These are phyloP conservation scores for Bostrychus sinensis DNA, from an alignment of 2,113 vertebrate species.

Conservation along the genomic window DNA sequence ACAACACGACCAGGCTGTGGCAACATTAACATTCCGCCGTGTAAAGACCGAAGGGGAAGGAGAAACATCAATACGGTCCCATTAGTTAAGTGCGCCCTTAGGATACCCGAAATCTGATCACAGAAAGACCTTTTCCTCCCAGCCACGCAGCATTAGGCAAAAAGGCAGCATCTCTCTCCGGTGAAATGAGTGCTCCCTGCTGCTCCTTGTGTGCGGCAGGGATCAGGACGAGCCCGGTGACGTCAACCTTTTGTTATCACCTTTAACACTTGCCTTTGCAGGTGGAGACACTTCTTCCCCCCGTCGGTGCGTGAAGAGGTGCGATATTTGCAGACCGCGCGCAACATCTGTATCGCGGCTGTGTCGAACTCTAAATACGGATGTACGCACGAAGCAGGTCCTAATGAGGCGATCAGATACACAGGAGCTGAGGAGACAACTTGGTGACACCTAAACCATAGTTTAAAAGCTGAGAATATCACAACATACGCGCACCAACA, in stretches of 20 bases:
- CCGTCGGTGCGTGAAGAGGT: slow-evolving; percentile 11
- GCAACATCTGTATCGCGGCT: slow-evolving; percentile 32
- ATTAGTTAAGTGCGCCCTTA: slow-evolving; percentile 75
- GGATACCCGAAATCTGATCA: slow-evolving; percentile 71
- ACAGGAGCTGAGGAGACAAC: slow-evolving; percentile 23
- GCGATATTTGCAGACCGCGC: slow-evolving; percentile 39
- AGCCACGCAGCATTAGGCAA: slow-evolving; percentile 66
- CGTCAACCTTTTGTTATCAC: slow-evolving; percentile 85
- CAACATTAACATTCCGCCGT: slow-evolving; percentile 70
- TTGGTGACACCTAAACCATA: slow-evolving; percentile 28
- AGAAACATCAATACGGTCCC: slow-evolving; percentile 67
- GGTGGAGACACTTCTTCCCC: slow-evolving; percentile 52
- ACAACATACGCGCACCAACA: slow-evolving; percentile 17
- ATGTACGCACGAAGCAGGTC: slow-evolving; percentile 7
- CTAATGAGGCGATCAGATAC: slow-evolving; percentile 3
- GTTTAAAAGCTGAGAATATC: slow-evolving; percentile 22
- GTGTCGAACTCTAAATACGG: slow-evolving; percentile 17
- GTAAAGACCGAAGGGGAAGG: slow-evolving; percentile 52
- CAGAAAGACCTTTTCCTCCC: slow-evolving; percentile 61
- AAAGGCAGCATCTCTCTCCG: slow-evolving; percentile 33
- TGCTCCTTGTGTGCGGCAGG: slow-evolving; percentile 68
- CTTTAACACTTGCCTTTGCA: slow-evolving; percentile 76
- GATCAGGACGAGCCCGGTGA: slow-evolving; percentile 80
- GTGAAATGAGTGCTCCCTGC: slow-evolving; percentile 54
- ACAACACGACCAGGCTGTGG: slow-evolving; percentile 58